These are phyloP conservation scores for Chaetodon auriga DNA, from an alignment of 2,113 vertebrate species.

Conservation along the genomic window DNA sequence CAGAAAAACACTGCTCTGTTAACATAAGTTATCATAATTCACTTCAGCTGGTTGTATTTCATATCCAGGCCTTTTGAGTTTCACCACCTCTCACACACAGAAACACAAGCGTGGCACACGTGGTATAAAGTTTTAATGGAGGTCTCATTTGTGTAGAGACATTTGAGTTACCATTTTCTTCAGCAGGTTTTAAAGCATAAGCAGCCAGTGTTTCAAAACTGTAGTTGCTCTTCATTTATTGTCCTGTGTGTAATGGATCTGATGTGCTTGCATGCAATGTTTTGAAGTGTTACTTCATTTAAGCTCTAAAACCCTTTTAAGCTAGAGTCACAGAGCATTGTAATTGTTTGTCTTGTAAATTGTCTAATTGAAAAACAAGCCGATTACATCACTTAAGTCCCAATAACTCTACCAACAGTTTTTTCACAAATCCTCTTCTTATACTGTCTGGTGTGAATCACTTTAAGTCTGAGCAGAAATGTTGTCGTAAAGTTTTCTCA, in stretches of 20 bases:
- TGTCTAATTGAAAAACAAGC: conserved; percentile 29
- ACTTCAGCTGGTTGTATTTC: conserved; percentile 15
- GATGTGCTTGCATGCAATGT: conserved; percentile 28
- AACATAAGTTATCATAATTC: not conserved
- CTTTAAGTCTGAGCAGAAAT: not conserved
- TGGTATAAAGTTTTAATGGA: conserved; percentile 53
- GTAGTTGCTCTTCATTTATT: conserved; percentile 33
- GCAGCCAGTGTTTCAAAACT: not conserved
- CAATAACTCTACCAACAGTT: not conserved
- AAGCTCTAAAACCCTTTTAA: conserved; percentile 30
- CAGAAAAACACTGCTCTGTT: not conserved
- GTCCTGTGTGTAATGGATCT: conserved; percentile 21
- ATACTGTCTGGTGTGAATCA: not conserved
- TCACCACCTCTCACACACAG: conserved; percentile 6
- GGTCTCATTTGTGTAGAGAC: conserved; percentile 17
- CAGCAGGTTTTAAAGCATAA: conserved; percentile 27
- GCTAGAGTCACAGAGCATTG: not conserved
- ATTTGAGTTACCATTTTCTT: conserved; percentile 45
- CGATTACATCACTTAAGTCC: conserved; percentile 8
- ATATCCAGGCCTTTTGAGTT: conserved; percentile 9
- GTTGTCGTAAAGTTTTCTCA: conserved; percentile 14
- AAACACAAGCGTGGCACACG: not conserved
- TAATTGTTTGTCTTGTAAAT: conserved; percentile 12
- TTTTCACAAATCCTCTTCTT: conserved; percentile 17
- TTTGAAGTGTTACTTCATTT: conserved; percentile 31